phyloP scores from a whole-genome alignment of 2,797 vertebrate species.

The Carduelis carduelis region DNA sequence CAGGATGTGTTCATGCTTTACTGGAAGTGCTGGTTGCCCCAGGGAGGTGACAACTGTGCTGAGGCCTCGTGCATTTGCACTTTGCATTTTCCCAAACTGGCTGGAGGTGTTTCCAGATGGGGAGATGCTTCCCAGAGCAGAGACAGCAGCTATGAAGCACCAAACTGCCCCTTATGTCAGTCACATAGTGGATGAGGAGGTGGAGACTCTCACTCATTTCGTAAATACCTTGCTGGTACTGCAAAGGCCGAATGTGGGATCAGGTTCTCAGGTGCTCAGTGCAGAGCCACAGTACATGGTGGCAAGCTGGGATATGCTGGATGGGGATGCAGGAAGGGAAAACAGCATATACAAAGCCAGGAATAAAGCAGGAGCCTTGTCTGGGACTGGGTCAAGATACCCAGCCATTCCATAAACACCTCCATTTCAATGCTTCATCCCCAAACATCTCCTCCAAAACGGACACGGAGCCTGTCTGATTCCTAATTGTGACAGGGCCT shows the following conservation, averaged over 20 bases:
- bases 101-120: not conserved
- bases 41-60: not conserved
- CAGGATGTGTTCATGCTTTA: not conserved
- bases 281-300: not conserved
- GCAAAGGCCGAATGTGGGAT: fast-evolving
- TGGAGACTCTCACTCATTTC: not conserved
- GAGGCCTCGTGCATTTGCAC: not conserved
- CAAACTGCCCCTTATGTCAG: not conserved
- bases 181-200: not conserved
- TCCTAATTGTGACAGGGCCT: not conserved
- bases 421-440: not conserved
- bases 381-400: not conserved
- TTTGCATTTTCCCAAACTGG: not conserved
- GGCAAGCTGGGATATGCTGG: not conserved
- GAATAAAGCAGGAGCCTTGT: not conserved
- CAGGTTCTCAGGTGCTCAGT: fast-evolving
- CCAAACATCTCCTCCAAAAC: not conserved
- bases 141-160: fast-evolving
- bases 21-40: not conserved
- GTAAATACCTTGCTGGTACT: not conserved
- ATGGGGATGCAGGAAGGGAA: not conserved
- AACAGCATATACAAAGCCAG: not conserved
- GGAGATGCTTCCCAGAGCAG: not conserved
- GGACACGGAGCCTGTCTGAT: not conserved
- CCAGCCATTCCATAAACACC: not conserved